phyloP scores from a whole-genome alignment of 2,888 invertebrate genomes.

The Isotomurus palustris region DNA sequence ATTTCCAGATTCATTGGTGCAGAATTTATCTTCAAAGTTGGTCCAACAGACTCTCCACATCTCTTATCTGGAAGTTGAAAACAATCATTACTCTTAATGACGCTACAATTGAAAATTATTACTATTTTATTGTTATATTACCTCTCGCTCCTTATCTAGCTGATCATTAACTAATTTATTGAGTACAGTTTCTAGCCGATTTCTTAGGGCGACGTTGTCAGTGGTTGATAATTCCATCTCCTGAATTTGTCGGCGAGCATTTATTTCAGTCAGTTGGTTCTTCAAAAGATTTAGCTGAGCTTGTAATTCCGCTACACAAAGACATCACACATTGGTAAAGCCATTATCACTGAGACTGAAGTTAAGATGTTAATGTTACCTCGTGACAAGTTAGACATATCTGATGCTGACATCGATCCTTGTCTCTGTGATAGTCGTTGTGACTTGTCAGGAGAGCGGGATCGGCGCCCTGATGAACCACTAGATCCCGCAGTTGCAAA shows the following conservation, averaged over 20 bases:
- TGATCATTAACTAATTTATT: slow-evolving; percentile 71
- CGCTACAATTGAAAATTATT: no score
- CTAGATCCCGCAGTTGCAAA: slow-evolving; percentile 23
- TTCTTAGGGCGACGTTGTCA: slow-evolving; percentile 75
- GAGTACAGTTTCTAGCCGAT: slow-evolving; percentile 75
- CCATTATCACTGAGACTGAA: background rate
- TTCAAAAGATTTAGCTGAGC: slow-evolving; percentile 66
- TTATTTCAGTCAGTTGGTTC: slow-evolving; percentile 69
- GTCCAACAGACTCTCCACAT: slow-evolving; percentile 8
- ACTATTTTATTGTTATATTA: no score
- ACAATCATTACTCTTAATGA: no score
- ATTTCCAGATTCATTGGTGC: no score
- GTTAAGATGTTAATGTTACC: no score
- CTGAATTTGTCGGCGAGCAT: slow-evolving; percentile 68
- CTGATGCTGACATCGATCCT: no score
- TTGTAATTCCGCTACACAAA: slow-evolving; percentile 47
- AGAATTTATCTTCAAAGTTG: background rate
- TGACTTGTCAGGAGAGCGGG: slow-evolving; percentile 5
- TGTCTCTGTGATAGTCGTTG: no score
- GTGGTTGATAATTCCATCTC: slow-evolving; percentile 78
- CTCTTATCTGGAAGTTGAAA: slow-evolving; percentile 13
- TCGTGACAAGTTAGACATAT: no score
- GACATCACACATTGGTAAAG: no score
- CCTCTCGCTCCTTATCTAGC: slow-evolving; percentile 50
- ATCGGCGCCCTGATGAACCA: background rate